Evolutionary conservation across 2,113 vertebrate species (phyloP).

Genomic region (Forbesichthys agassizii): DNA sequence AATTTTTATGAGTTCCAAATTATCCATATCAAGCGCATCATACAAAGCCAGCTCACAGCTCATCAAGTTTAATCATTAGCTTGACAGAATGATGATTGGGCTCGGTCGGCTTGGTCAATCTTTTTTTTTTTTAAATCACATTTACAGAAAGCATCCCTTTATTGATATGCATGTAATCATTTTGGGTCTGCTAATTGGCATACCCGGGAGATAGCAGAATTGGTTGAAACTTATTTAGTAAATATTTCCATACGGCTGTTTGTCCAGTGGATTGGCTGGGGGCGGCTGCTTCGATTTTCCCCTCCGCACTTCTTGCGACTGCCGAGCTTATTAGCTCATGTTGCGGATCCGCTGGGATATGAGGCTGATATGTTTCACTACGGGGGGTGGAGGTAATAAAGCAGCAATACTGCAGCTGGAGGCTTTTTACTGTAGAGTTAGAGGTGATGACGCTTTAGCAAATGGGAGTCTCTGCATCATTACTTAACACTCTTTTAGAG

Average conservation of each 20-base stretch:
- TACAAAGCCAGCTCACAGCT: constrained; percentile 6
- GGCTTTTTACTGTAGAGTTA: constrained; percentile 10
- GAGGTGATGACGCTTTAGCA: not conserved
- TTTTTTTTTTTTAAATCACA: constrained; percentile 14
- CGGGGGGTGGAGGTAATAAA: constrained; percentile 41
- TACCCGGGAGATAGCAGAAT: constrained; percentile 14
- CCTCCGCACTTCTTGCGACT: constrained; percentile 37
- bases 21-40: not conserved
- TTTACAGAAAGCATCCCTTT: not conserved
- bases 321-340: constrained; percentile 67
- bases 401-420: constrained; percentile 28
- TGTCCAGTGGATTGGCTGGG: constrained; percentile 45
- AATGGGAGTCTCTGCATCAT: not conserved
- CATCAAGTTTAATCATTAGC: not conserved
- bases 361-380: constrained; percentile 42
- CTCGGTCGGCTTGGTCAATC: not conserved
- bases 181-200: constrained; percentile 42
- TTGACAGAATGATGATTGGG: not conserved
- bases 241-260: constrained; percentile 48
- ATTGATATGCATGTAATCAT: constrained; percentile 31
- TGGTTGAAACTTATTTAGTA: constrained; percentile 47
- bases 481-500: not conserved
- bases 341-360: constrained; percentile 60
- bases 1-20: not conserved
- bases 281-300: constrained; percentile 57